Evolutionary conservation across 2,888 invertebrate species (phyloP), one percentile per base, ranked within the genome.

Genomic region (Patella depressa): DNA sequence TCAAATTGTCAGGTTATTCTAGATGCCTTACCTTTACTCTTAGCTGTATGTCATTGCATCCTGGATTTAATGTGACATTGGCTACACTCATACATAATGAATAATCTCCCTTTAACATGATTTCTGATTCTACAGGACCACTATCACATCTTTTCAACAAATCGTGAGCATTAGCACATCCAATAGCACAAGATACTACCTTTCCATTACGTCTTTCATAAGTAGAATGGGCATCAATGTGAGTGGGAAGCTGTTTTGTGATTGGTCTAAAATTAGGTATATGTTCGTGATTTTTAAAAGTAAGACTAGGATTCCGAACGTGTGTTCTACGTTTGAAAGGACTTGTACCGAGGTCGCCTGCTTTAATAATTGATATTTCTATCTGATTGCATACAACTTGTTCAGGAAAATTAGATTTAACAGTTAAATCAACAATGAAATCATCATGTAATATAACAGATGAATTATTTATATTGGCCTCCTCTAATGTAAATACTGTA

Each of bases 81-180:
- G 86, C 81, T 1, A 92, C 91, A 17, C 88, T 88, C n/a, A 96
- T 93, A 79, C 93, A 93, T 79, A 93, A 93, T 24, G 93, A 93
- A 85, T 94, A 95, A 88, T 95, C 95, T 71, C 94, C 94, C 85
- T 95, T 94, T 1, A 93, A 89, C 2, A 95, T 94, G 2, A 94
- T 93, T 0, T 77, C 77, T 9, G 79, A 71, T 94, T 94, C 0
- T 94, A 55, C 72, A 9, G 69, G 59, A 15, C 81, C 76, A 72
- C 88, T 89, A 80, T 89, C 88, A n/a, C 82, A 78, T 65, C 89
- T 78, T 73, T 85, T 86, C 55, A 89, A 76, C 24, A 88, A 71
- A n/a, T 86, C 85, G 53, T 88, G 86, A 14, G 86, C 83, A 65
- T 85, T 86, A 5, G 85, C 83, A 82, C 88, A 88, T 3, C 84